Base-by-base conservation (phyloP, 2,888 invertebrate genomes). In the Drosophila phalerata region DNA sequence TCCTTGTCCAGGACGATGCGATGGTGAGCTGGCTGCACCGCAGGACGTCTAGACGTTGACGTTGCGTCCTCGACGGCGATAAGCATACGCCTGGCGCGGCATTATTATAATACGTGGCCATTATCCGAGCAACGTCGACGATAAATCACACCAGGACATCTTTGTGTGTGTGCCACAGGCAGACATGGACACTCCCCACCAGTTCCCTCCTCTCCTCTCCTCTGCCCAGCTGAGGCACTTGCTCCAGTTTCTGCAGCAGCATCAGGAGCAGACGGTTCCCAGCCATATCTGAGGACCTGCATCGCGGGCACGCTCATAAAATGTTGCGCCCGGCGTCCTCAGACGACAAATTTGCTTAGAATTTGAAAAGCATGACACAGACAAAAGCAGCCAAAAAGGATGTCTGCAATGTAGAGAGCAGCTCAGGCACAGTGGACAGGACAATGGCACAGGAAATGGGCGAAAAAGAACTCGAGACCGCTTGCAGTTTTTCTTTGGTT, bases 121-220 rank as follows among this genome's bases (percentile, higher is more conserved):
- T 85, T 85, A 88, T 85, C 88, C 88, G 38, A 56, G 87, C 86
- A 74, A 71, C 76, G 81, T 69, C 58, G 81, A 88, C 83, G 72
- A 89, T 89, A 88, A 89, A 88, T 88, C 87, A 89, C 85, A 83
- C 75, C 84, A 73, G 83, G 85, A 89, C 89, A 87, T 82, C 89
- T 85, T 79, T 87, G 88, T 85, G 81, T 87, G 81, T 82, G 76
- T 87, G 87, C 85, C 89, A 86, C 66, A 45, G 73, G 75, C 84
- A 86, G 86, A 83, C 81, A 65, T 71, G 55, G 64, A 19, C 32
- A 5, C 10, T 42, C 32, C 15, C 22, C 6, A 1, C 11, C 30
- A 30, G 3, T 8, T 13, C 58, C 47, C 52, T 43, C 63, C n/a
- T 25, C 49, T 48, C 47, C 52, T 40, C 58, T 15, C 52, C n/a